Percentiles rank a stretch among this genome's conserved stretches.
phyloP scores from a whole-genome alignment of 2,113 vertebrate genomes.

The Muscicapa adusta region DNA sequence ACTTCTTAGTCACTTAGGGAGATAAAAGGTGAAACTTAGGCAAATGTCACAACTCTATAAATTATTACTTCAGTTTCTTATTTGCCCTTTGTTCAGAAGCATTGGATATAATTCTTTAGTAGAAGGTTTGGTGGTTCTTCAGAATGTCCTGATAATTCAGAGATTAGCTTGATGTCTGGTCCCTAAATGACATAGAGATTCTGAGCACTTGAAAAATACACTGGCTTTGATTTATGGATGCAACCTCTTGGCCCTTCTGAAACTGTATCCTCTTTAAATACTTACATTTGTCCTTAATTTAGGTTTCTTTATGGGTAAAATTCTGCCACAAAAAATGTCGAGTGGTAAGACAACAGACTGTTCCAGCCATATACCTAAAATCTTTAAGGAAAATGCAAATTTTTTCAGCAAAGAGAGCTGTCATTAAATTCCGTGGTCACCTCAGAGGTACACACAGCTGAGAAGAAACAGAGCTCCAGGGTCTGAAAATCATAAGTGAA shows the following conservation, averaged over 20 bases:
- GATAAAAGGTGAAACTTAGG: not conserved
- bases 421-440: not conserved
- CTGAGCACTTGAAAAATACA: not conserved
- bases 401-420: not conserved
- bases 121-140: not conserved
- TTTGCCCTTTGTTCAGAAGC: not conserved
- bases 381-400: not conserved
- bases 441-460: not conserved
- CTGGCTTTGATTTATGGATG: not conserved
- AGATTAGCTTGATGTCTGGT: not conserved
- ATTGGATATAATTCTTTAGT: not conserved
- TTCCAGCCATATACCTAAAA: not conserved
- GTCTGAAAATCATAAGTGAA: not conserved
- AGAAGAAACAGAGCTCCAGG: not conserved
- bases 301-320: not conserved
- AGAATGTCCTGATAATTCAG: not conserved
- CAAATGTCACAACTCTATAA: not conserved
- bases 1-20: not conserved
- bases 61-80: not conserved
- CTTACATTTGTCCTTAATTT: not conserved
- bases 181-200: not conserved
- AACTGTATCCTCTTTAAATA: not conserved
- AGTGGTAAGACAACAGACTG: not conserved
- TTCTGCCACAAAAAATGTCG: not conserved
- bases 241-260: not conserved